phyloP scores from a whole-genome alignment of 1,140 invertebrate species.

The Papilio polytes region DNA sequence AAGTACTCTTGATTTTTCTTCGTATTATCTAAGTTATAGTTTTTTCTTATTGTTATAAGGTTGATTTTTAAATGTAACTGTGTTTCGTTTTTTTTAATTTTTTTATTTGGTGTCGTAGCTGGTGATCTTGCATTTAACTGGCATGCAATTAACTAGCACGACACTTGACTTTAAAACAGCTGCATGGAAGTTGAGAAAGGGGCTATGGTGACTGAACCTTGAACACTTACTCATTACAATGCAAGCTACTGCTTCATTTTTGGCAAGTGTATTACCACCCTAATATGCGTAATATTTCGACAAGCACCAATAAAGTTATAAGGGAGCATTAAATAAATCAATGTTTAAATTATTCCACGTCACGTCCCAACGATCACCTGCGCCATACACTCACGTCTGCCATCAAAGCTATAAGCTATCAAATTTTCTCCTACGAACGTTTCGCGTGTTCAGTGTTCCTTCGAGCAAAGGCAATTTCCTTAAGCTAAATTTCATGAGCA shows the following conservation, averaged over 20 bases:
- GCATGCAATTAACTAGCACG: too few relatives aligned
- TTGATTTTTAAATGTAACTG: background rate
- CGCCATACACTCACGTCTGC: constrained; percentile 47
- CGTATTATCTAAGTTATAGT: background rate
- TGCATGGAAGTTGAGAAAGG: too few relatives aligned
- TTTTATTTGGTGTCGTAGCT: too few relatives aligned
- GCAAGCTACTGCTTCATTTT: too few relatives aligned
- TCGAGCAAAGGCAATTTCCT: constrained; percentile 73
- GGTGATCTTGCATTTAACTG: too few relatives aligned
- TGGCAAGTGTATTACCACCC: too few relatives aligned
- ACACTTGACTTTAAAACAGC: too few relatives aligned
- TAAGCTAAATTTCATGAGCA: constrained; percentile 78
- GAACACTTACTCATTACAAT: too few relatives aligned
- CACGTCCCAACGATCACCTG: constrained; percentile 1
- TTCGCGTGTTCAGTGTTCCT: constrained; percentile 67
- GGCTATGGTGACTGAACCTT: too few relatives aligned
- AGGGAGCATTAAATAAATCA: constrained; percentile 14
- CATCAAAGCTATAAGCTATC: constrained; percentile 73
- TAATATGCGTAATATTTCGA: background rate
- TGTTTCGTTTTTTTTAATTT: background rate
- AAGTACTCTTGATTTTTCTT: background rate
- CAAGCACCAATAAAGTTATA: background rate
- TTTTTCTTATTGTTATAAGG: too few relatives aligned
- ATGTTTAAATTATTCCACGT: constrained; percentile 19
- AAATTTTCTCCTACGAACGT: constrained; percentile 71